Evolutionary conservation across 2,888 invertebrate species (phyloP).

Genomic region (Caenorhabditis plicata): DNA sequence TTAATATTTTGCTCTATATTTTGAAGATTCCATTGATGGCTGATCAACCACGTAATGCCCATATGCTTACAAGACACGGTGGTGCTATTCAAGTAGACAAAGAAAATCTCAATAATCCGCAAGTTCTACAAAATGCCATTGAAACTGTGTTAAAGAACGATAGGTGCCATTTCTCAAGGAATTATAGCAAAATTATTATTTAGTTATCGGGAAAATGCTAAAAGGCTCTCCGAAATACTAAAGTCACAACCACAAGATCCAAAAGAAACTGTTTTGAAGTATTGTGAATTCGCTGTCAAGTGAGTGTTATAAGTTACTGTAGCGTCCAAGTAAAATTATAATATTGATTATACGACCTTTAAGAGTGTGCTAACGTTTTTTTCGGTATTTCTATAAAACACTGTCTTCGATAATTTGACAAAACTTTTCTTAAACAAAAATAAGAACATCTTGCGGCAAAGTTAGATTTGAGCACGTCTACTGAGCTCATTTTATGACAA

Average conservation of each 20-base stretch:
- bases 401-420: too few relatives aligned
- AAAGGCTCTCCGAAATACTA: constrained; percentile 17
- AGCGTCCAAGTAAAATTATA: too few relatives aligned
- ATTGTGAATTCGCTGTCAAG: constrained; percentile 26
- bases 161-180: not conserved
- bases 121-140: constrained; percentile 16
- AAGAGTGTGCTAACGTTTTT: too few relatives aligned
- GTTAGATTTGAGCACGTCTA: too few relatives aligned
- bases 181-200: not conserved
- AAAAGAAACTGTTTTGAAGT: constrained; percentile 28
- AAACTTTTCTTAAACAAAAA: too few relatives aligned
- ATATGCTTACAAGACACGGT: constrained; percentile 31
- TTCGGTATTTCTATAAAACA: too few relatives aligned
- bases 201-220: constrained; percentile 16
- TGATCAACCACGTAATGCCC: constrained; percentile 33
- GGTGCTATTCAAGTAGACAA: constrained; percentile 20
- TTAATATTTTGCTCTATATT: not conserved
- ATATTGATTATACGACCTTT: too few relatives aligned
- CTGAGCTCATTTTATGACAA: too few relatives aligned
- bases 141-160: constrained; percentile 9
- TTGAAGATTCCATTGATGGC: constrained; percentile 30
- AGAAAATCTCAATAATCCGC: constrained; percentile 5
- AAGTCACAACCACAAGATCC: constrained; percentile 20
- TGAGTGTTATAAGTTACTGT: too few relatives aligned
- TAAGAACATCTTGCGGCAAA: too few relatives aligned